Base-by-base conservation (phyloP, 2,888 invertebrate species). In the Minunthozetes semirufus region DNA sequence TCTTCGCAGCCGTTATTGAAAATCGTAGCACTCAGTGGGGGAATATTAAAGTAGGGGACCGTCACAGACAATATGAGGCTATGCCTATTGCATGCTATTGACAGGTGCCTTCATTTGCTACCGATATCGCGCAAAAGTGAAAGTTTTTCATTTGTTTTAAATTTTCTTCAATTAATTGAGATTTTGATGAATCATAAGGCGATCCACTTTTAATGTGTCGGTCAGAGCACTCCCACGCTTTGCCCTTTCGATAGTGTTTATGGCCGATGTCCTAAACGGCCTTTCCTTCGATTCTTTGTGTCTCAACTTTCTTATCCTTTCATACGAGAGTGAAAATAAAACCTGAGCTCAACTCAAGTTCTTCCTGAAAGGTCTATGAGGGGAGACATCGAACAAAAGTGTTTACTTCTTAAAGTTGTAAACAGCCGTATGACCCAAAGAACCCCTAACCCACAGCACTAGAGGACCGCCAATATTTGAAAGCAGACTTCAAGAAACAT, bases 341-440 rank as follows among this genome's bases (percentile, higher is more conserved):
- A 56, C 19, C 11, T 56, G 15, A 56, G 56, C 29, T 61, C 29
- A 29, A 29, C 29, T 61, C 29, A 29, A 29, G 25, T 17, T 27
- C 61, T 61, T 61, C 61, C 61, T 61, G 61, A 61, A 61, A 27
- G 61, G 61, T 61, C 61, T 61, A 17, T 29, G 61, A 61, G 61
- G 61, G 61, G 61, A 61, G 61, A 29, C 27, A 13, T 6, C 61
- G 61, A 61, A 61, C 61, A 61, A 61, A 61, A 61, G 61, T 61
- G 61, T 61, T 61, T 61, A 61, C 61, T 29, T 29, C 29, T 61
- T 61, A 9, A 61, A 61, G 61, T 29, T 29, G 61, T 61, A 61
- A 61, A 61, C 61, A 61, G 61, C 61, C 61, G 61, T 61, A 61
- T 61, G 61, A 61, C 61, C 61, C 25, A 61, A 13, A 61, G 61